Evolutionary conservation across 2,888 invertebrate genomes (phyloP).

Genomic region (Phaedon cochleariae): DNA sequence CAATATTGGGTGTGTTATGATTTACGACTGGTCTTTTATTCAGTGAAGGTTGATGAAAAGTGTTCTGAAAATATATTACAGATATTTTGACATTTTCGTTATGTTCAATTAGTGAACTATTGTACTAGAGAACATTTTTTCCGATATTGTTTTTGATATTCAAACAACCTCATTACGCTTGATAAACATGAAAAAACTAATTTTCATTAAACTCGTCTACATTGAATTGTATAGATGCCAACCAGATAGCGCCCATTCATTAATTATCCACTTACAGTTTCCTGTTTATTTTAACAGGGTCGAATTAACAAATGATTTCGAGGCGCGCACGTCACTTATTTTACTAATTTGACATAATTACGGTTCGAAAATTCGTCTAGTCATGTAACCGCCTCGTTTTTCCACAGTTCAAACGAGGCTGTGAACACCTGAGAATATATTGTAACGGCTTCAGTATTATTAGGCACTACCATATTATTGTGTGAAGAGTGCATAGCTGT

Average conservation of each 20-base stretch:
- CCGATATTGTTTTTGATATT: too few relatives aligned
- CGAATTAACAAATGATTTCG: constrained; percentile 38
- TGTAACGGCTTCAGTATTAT: constrained; percentile 22
- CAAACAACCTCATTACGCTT: background rate
- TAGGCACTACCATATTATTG: background rate
- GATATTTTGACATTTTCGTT: too few relatives aligned
- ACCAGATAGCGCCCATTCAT: constrained; percentile 37
- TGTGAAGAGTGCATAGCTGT: too few relatives aligned
- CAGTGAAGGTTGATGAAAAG: too few relatives aligned
- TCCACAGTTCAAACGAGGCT: constrained; percentile 24
- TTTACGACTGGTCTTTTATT: too few relatives aligned
- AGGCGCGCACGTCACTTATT: constrained; percentile 45
- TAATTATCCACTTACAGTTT: constrained; percentile 52
- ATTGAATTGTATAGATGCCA: constrained; percentile 28
- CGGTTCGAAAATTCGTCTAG: constrained; percentile 35
- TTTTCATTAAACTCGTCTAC: constrained; percentile 10
- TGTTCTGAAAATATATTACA: too few relatives aligned
- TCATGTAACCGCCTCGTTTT: constrained; percentile 29
- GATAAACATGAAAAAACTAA: constrained; percentile 5
- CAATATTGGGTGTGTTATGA: too few relatives aligned
- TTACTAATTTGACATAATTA: constrained; percentile 50
- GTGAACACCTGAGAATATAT: constrained; percentile 22
- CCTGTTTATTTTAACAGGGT: constrained; percentile 51
- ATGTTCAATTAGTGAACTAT: too few relatives aligned
- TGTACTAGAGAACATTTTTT: too few relatives aligned